Base-by-base conservation (phyloP, 2,113 vertebrate genomes). In the Cheirogaleus medius region DNA sequence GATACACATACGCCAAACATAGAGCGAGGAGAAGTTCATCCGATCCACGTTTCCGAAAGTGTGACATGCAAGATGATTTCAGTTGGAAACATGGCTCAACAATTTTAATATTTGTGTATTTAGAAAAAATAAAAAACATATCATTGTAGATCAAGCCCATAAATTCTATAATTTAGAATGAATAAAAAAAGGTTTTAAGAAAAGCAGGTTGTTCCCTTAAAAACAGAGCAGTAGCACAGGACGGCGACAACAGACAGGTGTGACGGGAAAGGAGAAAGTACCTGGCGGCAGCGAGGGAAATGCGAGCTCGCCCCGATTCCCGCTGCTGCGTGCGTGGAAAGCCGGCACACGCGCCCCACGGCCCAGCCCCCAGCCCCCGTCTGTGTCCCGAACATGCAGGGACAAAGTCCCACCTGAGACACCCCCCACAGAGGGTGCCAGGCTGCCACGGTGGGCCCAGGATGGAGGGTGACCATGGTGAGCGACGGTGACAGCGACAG, bases 271-370 rank as follows among this genome's bases (percentile, higher is more conserved):
- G 27, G 69, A 25, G 49, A 44, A 32, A 0, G 3, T 0, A 4
- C 8, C 83, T 27, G 5, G 5, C 23, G 25, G 42, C 4, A 20
- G 37, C 1, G 8, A 11, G 34, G 64, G 80, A 27, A 77, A 23
- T 8, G 27, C 7, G 1, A 34, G 25, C 14, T 44, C 68, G 7
- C 64, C 66, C 12, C 18, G 27, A 5, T 21, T 71, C 11, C 23
- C 14, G 1, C 21, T 0, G 11, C 49, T 0, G 11, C 49, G 12
- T 49, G 49, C 49, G 1, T 3, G 63, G 81, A 32, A 42, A 14
- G 37, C 13, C 8, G 4, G 63, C 47, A 42, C 6, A 2, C 15
- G 6, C 8, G n/a, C 3, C 71, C 71, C 69, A 37, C 0, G 0
- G 78, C 78, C 20, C 81, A 39, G 37, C 7, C 42, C 78, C 20